Conservation (phyloP, 2,888 invertebrate species). For the Caenorhabditis angaria region DNA sequence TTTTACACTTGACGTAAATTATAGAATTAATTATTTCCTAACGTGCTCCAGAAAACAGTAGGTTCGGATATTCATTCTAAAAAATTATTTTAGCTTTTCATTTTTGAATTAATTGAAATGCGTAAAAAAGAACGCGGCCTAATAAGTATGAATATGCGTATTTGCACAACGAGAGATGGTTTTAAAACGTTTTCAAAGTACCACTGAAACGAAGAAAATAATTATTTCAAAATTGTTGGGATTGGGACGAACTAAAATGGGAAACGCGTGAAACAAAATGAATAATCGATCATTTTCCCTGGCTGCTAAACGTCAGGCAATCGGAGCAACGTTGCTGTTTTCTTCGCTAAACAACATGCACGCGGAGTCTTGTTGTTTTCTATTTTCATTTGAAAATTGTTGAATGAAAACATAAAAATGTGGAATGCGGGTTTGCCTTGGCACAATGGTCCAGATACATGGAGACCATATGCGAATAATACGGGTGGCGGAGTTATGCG, state of each 20-base stretch:
- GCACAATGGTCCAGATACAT: slow-evolving; percentile 6
- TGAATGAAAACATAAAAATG: not conserved
- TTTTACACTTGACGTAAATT: too few relatives aligned
- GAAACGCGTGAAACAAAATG: slow-evolving; percentile 8
- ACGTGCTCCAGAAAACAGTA: too few relatives aligned
- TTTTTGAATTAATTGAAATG: too few relatives aligned
- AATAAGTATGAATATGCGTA: too few relatives aligned
- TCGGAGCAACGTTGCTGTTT: slow-evolving; percentile 12
- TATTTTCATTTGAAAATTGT: slow-evolving; percentile 12
- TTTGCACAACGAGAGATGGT: too few relatives aligned
- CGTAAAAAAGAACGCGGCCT: too few relatives aligned
- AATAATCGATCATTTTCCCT: slow-evolving; percentile 14
- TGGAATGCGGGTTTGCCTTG: not conserved
- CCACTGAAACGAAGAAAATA: slow-evolving; percentile 7
- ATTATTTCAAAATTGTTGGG: too few relatives aligned
- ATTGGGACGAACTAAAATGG: not conserved
- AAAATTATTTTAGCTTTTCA: too few relatives aligned
- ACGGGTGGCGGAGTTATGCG: slow-evolving; percentile 18
- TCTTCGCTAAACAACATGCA: slow-evolving; percentile 13
- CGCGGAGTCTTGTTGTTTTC: slow-evolving; percentile 19
- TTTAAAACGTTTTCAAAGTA: too few relatives aligned
- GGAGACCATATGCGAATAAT: slow-evolving; percentile 28
- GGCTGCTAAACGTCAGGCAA: slow-evolving; percentile 4
- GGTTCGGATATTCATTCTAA: too few relatives aligned
- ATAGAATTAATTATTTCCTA: too few relatives aligned